Percentiles rank a stretch among this genome's conserved stretches.
phyloP scores from a whole-genome alignment of 2,797 vertebrate species.

The Danio aesculapii region DNA sequence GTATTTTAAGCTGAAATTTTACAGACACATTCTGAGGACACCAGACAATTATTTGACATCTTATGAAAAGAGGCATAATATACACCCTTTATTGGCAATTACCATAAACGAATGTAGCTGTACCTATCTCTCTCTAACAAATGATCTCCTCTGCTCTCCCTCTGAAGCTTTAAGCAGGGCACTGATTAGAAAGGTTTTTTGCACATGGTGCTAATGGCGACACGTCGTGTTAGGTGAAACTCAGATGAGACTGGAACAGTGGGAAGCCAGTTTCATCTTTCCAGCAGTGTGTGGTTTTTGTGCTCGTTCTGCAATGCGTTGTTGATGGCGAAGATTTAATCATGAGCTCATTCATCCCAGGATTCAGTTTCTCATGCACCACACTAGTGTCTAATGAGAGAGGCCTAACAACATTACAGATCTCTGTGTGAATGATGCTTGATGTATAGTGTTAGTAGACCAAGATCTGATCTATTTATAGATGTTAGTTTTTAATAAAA shows the following conservation, averaged over 20 bases:
- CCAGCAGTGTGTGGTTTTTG: conserved; percentile 33
- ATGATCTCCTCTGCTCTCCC: conserved; percentile 32
- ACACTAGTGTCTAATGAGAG: conserved; percentile 47
- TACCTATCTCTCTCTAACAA: conserved; percentile 34
- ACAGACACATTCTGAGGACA: too few relatives aligned
- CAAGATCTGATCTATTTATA: not conserved
- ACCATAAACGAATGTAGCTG: conserved; percentile 35
- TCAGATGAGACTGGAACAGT: conserved; percentile 52
- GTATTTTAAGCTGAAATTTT: too few relatives aligned
- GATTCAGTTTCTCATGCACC: conserved; percentile 17
- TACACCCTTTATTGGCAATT: conserved; percentile 34
- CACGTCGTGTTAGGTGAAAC: conserved; percentile 46
- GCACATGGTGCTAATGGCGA: conserved; percentile 38
- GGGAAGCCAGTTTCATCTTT: conserved; percentile 51
- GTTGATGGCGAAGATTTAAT: conserved; percentile 53
- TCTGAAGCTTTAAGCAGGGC: conserved; percentile 39
- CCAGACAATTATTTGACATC: too few relatives aligned
- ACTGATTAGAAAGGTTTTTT: conserved; percentile 53
- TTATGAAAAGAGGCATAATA: too few relatives aligned
- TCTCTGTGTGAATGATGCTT: conserved; percentile 28
- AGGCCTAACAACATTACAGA: conserved; percentile 42
- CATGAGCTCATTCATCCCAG: conserved; percentile 23
- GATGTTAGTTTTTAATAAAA: not conserved
- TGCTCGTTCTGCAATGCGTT: conserved; percentile 44
- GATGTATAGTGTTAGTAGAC: conserved; percentile 32